Percentiles rank a stretch among this genome's conserved stretches.
Evolutionary conservation across 2,797 vertebrate species (phyloP).

Genomic region (Labeo calbasu): DNA sequence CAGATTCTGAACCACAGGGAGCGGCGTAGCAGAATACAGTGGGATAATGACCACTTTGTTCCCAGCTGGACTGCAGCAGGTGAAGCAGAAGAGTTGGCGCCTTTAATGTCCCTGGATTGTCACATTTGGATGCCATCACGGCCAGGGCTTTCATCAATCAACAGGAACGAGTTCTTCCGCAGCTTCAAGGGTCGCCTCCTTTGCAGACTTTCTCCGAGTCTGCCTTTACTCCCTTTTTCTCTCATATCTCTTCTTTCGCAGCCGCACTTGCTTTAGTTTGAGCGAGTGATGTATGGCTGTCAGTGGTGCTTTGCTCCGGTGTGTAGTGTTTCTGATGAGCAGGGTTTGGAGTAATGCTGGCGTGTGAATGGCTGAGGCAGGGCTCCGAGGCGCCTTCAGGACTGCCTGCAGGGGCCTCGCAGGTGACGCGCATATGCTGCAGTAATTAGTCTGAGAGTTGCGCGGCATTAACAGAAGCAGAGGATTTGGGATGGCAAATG

Average conservation of each 20-base stretch:
- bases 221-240: slow-evolving; percentile 23
- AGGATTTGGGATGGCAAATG: slow-evolving; percentile 48
- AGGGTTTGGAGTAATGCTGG: slow-evolving; percentile 41
- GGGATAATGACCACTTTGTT: slow-evolving; percentile 76
- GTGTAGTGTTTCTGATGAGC: slow-evolving; percentile 43
- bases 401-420: slow-evolving; percentile 62
- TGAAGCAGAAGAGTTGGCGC: slow-evolving; percentile 69
- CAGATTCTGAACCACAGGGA: slow-evolving; percentile 63
- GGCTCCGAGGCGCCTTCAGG: slow-evolving; percentile 51
- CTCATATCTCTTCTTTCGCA: slow-evolving; percentile 36
- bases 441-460: slow-evolving; percentile 73
- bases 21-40: slow-evolving; percentile 66
- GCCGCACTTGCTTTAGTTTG: slow-evolving; percentile 28
- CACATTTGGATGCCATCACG: slow-evolving; percentile 71
- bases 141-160: slow-evolving; percentile 66
- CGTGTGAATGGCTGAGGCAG: slow-evolving; percentile 49
- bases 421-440: slow-evolving; percentile 71
- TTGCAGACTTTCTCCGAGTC: slow-evolving; percentile 11
- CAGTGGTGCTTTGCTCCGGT: slow-evolving; percentile 32
- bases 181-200: slow-evolving; percentile 35
- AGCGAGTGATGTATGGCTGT: slow-evolving; percentile 47
- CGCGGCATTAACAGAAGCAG: slow-evolving; percentile 61
- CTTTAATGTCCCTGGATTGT: slow-evolving; percentile 70
- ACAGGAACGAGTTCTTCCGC: slow-evolving; percentile 52
- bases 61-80: slow-evolving; percentile 69